A percentile compares a stretch with the other conserved stretches of the same genome.
Evolutionary conservation across 2,797 vertebrate genomes (phyloP).

Genomic region (Pantherophis alleghaniensis): DNA sequence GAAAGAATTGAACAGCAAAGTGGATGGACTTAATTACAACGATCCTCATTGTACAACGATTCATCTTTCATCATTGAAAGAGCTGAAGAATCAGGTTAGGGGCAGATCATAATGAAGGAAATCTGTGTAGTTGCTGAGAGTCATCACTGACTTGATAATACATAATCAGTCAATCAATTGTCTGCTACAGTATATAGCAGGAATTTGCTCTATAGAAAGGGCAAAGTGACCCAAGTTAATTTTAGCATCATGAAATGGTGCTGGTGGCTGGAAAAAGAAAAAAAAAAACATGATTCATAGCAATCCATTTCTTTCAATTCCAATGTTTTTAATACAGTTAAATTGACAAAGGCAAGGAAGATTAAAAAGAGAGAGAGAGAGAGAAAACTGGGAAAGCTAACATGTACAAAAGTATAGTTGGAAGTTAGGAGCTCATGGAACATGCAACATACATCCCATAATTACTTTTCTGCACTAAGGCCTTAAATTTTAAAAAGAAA

Average conservation of each 20-base stretch:
- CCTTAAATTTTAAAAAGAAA: neutral
- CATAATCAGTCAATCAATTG: neutral
- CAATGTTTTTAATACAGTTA: neutral
- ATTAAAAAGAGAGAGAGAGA: neutral
- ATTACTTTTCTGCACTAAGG: neutral
- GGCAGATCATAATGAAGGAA: neutral
- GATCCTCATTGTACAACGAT: neutral
- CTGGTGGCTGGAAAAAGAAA: neutral
- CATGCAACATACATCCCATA: neutral
- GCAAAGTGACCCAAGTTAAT: neutral
- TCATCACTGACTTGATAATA: neutral
- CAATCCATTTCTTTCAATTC: neutral
- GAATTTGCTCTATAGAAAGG: neutral
- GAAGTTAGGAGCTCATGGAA: neutral
- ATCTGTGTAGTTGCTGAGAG: neutral
- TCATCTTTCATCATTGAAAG: neutral
- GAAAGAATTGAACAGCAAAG: neutral
- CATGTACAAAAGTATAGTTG: neutral
- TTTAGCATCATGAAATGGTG: neutral
- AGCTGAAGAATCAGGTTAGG: neutral
- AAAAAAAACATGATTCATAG: neutral
- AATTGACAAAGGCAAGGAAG: neutral
- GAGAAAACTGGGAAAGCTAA: neutral
- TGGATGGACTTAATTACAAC: neutral
- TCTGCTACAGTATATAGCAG: neutral